Evolutionary conservation across 2,113 vertebrate genomes (phyloP), one percentile per base, ranked within the genome.

Genomic region (Greenwoodochromis staneri): DNA sequence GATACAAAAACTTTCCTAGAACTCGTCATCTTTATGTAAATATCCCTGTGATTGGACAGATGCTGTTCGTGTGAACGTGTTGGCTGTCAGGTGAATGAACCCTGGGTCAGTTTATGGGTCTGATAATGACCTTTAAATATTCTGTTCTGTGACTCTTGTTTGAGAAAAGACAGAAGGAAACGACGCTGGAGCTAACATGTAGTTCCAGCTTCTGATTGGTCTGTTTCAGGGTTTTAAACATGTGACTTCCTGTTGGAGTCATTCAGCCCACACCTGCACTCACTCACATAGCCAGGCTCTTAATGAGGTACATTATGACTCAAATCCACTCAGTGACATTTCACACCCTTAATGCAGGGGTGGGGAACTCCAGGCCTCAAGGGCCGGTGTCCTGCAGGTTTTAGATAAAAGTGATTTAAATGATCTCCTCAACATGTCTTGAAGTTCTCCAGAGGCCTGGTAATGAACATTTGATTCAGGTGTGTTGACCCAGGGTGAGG

Each of bases 141-240:
- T 57, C 7, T 27, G 54, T 14, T 27, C 54, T 16, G 54, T 29
- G 24, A 14, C 21, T 57, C 0, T 27, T 55, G 12, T 57, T 57
- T 29, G 24, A 57, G 12, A 9, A 0, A 27, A 3, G 49, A 53
- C 51, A n/a, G 24, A 24, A 24, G 24, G 3, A 63, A n/a, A 63
- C 31, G 0, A 63, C 0, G 0, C 29, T 63, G 17, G 17, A n/a
- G 9, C 61, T 0, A 36, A 66, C 31, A 5, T n/a, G 31, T 66
- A 36, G 17, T n/a, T 12, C 10, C 29, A 34, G 31, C 31, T 7
- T 66, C 31, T 36, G 61, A 66, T 36, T 36, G 61, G 61, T 66
- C 61, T 0, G 17, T 66, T 66, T 2, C 61, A 0, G 10, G 61
- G 4, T 66, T 66, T 66, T 1, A 38, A 66, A 36, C 6, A 36